Conservation (phyloP, 2,888 invertebrate genomes). For the Drosophila monieri region DNA sequence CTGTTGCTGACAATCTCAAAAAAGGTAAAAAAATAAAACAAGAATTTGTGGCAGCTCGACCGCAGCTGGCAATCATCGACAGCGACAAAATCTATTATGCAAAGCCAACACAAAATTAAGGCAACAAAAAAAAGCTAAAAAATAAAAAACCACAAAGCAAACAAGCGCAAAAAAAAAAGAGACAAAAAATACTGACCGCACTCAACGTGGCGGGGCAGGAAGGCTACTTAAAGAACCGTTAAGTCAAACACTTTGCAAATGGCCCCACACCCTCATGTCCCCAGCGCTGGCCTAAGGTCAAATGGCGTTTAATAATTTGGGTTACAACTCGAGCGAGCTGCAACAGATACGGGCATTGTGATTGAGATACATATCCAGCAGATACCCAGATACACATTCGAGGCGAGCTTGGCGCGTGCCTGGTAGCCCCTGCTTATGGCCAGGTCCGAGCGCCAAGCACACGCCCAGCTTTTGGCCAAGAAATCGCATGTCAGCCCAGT, state of each 20-base stretch:
- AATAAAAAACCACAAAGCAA: conserved; percentile 40
- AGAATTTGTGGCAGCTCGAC: conserved; percentile 20
- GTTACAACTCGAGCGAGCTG: conserved; percentile 45
- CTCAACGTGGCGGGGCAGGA: conserved; percentile 41
- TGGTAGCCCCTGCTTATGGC: conserved; percentile 31
- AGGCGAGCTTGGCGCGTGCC: conserved; percentile 72
- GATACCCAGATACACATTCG: conserved; percentile 60
- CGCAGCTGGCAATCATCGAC: conserved; percentile 57
- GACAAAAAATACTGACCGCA: conserved; percentile 56
- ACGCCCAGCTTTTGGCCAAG: conserved; percentile 42
- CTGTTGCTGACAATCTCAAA: conserved; percentile 41
- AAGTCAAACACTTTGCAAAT: conserved; percentile 61
- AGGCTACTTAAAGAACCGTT: conserved; percentile 66
- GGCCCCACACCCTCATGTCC: conserved; percentile 30
- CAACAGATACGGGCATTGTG: conserved; percentile 30
- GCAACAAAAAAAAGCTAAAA: conserved; percentile 17
- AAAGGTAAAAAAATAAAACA: conserved; percentile 23
- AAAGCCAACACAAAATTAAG: conserved; percentile 32
- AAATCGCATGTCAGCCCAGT: conserved; percentile 47
- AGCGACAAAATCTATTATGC: conserved; percentile 44
- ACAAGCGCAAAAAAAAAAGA: conserved; percentile 34
- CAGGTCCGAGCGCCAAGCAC: conserved; percentile 9
- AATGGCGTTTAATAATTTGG: conserved; percentile 77
- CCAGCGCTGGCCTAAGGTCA: conserved; percentile 68
- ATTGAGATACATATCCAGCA: conserved; percentile 62